Base-by-base conservation (phyloP, 2,888 invertebrate genomes). In the Seira sanloemensis region DNA sequence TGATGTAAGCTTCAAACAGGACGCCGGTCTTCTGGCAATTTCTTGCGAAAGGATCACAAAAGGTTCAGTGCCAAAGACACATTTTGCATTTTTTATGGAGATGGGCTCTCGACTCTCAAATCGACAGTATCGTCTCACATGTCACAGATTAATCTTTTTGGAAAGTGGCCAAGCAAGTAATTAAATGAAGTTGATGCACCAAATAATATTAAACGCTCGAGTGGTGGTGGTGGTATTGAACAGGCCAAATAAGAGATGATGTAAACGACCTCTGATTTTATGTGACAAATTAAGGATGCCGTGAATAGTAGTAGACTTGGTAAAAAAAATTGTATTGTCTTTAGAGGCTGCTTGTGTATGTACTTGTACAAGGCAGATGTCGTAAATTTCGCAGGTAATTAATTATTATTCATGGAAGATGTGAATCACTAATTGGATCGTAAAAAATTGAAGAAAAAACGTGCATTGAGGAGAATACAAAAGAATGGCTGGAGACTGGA, bases 341-440 rank as follows among this genome's bases (percentile, higher is more conserved):
- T n/a, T n/a, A n/a, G n/a, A n/a, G n/a, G n/a, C n/a, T n/a, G n/a
- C n/a, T n/a, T n/a, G n/a, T n/a, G n/a, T n/a, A n/a, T n/a, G n/a
- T n/a, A n/a, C n/a, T n/a, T n/a, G n/a, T n/a, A n/a, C n/a, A n/a
- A n/a, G n/a, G n/a, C n/a, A n/a, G n/a, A n/a, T n/a, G 21, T 25
- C 23, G 4, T 86, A 91, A 90, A 27, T 37, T 37, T 71, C 0
- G 26, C 19, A 2, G 37, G n/a, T 0, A 26, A 0, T 37, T 90
- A 67, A 27, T 65, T 73, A 1, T 25, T 72, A 71, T 72, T 79
- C 19, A 62, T 12, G 90, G 89, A 50, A 91, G 92, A 9, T 91
- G 91, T 0, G n/a, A n/a, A n/a, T n/a, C n/a, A 91, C 92, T 76
- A 27, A 92, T 90, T 1, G 12, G 62, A 18, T 89, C 78, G 69